These are phyloP conservation scores for Tipula confusa DNA, from an alignment of 2,888 invertebrate species.

Conservation along the genomic window DNA sequence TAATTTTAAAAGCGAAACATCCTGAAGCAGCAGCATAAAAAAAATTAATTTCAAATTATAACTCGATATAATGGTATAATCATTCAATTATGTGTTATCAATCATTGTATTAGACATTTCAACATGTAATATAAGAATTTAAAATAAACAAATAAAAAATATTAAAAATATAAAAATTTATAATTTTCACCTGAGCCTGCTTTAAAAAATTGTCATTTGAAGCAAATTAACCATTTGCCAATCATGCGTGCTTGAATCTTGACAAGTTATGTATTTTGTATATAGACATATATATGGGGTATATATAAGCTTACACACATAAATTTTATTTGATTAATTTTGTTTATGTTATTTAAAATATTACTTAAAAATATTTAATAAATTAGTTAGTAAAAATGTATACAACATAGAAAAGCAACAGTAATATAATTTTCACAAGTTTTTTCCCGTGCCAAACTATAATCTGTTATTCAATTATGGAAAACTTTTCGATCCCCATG, in stretches of 20 bases:
- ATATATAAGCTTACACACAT: not conserved
- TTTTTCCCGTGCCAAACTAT: too few relatives aligned
- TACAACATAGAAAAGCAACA: too few relatives aligned
- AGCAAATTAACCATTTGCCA: not conserved
- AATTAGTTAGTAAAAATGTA: too few relatives aligned
- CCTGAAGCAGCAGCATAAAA: not conserved
- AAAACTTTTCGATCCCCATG: too few relatives aligned
- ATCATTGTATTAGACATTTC: not conserved
- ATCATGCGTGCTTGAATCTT: not conserved
- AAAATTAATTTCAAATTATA: not conserved
- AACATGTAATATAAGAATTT: not conserved
- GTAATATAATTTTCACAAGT: too few relatives aligned
- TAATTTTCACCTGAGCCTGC: not conserved
- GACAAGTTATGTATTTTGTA: not conserved
- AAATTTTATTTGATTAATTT: not conserved
- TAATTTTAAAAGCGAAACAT: not conserved
- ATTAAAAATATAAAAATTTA: not conserved
- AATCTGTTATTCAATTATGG: too few relatives aligned
- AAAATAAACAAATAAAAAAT: too few relatives aligned
- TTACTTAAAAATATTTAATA: too few relatives aligned
- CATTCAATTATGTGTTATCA: not conserved
- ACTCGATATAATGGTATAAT: not conserved
- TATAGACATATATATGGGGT: not conserved
- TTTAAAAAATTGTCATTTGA: not conserved
- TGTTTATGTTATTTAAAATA: too few relatives aligned